Evolutionary conservation across 2,797 vertebrate species (phyloP).

Genomic region (Ataeniobius toweri): DNA sequence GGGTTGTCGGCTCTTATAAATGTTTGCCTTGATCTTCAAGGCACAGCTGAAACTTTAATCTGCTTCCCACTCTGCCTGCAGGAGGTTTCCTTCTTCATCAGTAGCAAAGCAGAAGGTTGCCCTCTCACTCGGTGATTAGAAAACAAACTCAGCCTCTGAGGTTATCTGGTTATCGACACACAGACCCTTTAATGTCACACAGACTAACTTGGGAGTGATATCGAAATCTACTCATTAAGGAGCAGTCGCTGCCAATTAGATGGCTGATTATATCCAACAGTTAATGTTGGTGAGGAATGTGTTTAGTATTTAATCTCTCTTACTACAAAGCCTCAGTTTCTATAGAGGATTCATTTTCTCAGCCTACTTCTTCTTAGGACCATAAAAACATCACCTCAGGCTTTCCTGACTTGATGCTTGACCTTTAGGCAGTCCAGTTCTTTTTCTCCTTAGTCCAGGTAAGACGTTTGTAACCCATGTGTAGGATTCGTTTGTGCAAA

Average conservation of each 20-base stretch:
- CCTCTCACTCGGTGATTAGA: conserved; percentile 2
- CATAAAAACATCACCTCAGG: too few species aligned
- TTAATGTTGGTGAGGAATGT: neutral
- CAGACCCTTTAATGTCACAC: conserved; percentile 21
- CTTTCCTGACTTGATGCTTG: too few species aligned
- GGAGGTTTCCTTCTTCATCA: neutral
- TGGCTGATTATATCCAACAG: neutral
- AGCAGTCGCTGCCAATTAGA: neutral
- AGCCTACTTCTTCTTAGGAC: too few species aligned
- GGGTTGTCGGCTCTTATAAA: neutral
- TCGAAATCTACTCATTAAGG: neutral
- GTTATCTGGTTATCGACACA: conserved; percentile 32
- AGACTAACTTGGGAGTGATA: neutral
- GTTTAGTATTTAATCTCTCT: neutral
- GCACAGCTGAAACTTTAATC: neutral
- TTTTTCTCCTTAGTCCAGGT: too few species aligned
- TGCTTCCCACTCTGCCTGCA: neutral
- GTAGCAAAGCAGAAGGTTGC: neutral
- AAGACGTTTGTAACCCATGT: too few species aligned
- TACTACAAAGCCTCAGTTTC: neutral
- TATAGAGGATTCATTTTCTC: neutral
- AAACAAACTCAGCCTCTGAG: conserved; percentile 21
- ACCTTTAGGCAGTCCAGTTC: too few species aligned
- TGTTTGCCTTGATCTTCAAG: neutral
- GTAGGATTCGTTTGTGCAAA: too few species aligned